A percentile compares a stretch with the other conserved stretches of the same genome.
Conservation (phyloP, 1,140 invertebrate species). For the Chelonus insularis region DNA sequence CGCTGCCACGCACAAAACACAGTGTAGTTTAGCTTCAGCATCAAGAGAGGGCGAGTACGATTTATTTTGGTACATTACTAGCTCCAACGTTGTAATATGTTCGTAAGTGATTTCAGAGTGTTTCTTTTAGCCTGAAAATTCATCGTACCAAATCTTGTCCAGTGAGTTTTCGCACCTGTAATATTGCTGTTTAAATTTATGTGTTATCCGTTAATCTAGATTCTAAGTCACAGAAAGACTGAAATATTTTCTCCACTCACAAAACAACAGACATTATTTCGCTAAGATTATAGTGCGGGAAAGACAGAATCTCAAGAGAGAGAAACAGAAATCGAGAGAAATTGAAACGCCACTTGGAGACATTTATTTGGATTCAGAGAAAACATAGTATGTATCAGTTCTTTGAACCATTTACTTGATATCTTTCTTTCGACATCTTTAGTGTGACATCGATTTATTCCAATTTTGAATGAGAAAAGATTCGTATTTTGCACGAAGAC, state of each 20-base stretch:
- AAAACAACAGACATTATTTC: conserved; percentile 17
- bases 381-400: not conserved
- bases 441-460: not conserved
- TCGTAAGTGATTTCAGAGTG: too few species aligned
- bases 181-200: not conserved
- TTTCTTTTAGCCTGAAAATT: too few species aligned
- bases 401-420: not conserved
- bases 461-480: too few species aligned
- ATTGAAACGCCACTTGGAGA: conserved; percentile 20
- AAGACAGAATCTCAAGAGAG: conserved; percentile 10
- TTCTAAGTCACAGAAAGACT: not conserved
- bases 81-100: too few species aligned
- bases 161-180: not conserved
- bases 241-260: conserved; percentile 14
- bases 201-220: not conserved
- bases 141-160: too few species aligned
- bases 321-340: conserved; percentile 23
- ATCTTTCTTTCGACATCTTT: conserved; percentile 7
- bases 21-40: too few species aligned
- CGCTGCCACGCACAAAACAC: too few species aligned
- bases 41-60: too few species aligned
- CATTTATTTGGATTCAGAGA: conserved; percentile 21
- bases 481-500: too few species aligned
- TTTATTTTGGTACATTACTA: too few species aligned
- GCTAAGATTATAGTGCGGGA: not conserved